Evolutionary conservation across 2,113 vertebrate species (phyloP), one percentile per base, ranked within the genome.

Genomic region (Raja brachyura): DNA sequence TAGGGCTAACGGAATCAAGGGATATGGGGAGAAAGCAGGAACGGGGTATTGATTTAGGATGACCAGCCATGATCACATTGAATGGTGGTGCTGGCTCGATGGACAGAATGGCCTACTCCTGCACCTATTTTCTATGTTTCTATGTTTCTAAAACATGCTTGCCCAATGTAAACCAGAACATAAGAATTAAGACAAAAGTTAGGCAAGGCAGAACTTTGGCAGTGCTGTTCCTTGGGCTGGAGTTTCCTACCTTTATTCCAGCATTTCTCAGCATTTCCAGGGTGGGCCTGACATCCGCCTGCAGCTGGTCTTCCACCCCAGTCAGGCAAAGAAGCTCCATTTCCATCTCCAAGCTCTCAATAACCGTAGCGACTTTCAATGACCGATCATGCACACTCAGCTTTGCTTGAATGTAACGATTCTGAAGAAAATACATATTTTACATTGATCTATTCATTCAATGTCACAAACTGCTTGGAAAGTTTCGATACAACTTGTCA

Each of bases 281-380:
- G 0, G 98, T 99, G 93, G 98, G 98, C 93, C 98, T 95, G 94
- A 99, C 98, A 0, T 99, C 98, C 0, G 97, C 93, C 96, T 99
- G 98, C 61, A 99, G 97, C 95, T 99, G 98, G 95, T 99, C 98
- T 93, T 99, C 98, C 94, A 99, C 98, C 0, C 98, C 98, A 0
- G 98, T 99, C 94, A 99, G 96, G 85, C 98, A 99, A 93, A 99
- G 96, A 94, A 99, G 96, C 96, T 99, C 98, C 98, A 99, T 98
- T 96, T 99, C 98, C 98, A 99, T 99, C 94, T 99, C 98, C 93
- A 99, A 96, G 94, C 98, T 99, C 96, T 99, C 98, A 0, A 99
- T 99, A 93, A 99, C 98, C 0, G 98, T 99, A 94, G 98, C 98
- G 14, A 99, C 98, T 93, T 99, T 99, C 95, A 99, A 96, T 0